phyloP scores from a whole-genome alignment of 2,113 vertebrate species.

The Tyrannus savana region DNA sequence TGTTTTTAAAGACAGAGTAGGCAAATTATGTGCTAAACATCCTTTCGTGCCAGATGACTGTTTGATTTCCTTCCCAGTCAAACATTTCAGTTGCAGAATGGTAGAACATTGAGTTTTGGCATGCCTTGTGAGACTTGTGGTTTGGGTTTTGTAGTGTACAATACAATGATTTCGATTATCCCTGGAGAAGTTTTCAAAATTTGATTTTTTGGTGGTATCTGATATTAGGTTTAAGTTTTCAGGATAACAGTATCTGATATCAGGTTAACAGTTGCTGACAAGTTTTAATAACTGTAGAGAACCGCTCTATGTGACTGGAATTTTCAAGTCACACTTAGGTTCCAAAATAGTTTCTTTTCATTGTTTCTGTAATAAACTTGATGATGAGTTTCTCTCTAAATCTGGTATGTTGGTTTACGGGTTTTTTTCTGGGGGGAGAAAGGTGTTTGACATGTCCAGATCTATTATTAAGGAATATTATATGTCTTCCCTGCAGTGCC shows the following conservation, averaged over 20 bases:
- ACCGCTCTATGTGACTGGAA: background rate
- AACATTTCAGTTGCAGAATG: background rate
- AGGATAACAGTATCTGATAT: background rate
- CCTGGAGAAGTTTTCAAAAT: background rate
- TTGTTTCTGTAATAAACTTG: background rate
- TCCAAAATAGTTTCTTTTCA: background rate
- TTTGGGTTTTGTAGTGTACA: background rate
- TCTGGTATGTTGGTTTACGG: background rate
- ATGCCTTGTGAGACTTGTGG: background rate
- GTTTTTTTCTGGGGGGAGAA: background rate
- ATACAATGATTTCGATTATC: background rate
- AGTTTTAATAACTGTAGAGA: background rate
- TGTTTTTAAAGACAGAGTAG: background rate
- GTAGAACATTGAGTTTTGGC: background rate
- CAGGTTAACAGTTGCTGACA: background rate
- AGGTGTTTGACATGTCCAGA: background rate
- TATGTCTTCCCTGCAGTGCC: background rate
- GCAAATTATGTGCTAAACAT: background rate
- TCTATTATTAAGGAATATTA: background rate
- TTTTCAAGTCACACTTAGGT: background rate
- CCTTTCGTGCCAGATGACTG: background rate
- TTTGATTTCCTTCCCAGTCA: background rate
- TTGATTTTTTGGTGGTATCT: background rate
- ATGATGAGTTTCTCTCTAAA: background rate
- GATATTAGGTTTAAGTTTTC: background rate